Evolutionary conservation across 2,888 invertebrate species (phyloP), one percentile per base, ranked within the genome.

Genomic region (Drosophila atroscutellata): DNA sequence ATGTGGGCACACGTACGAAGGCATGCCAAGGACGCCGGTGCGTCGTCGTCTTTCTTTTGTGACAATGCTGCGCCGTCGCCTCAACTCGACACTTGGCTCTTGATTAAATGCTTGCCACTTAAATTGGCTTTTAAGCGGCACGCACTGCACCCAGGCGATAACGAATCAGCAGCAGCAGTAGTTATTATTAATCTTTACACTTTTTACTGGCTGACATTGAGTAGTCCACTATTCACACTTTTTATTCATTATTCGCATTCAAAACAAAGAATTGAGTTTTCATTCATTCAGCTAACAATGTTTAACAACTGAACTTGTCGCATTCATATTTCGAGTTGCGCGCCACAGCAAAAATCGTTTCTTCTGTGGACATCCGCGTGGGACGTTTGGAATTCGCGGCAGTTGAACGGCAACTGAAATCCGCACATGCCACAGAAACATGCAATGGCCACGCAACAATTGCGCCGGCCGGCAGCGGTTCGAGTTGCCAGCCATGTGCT

Each of bases 91-190:
- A 61, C 49, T 58, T 34, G 28, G 51, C 72, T 58, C 66, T 87
- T 89, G 89, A 84, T 86, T 86, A 81, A 84, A 86, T 74, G 87
- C 79, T 72, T 72, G 83, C 83, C 89, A 89, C 86, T 83, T 89
- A 72, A 74, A 81, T 86, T 81, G 78, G 78, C 86, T 71, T 73
- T 86, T 75, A 81, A 81, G 67, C 70, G 63, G 66, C 69, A 63
- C 74, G 62, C 68, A 65, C 68, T 69, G 68, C 76, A 73, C 24
- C 47, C 37, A 36, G 61, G 52, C 62, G 71, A 81, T 81, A 81
- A 71, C 74, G 73, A 81, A 64, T 77, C 76, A 52, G 39, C 52
- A 55, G 26, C 26, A 37, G 18, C 34, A 47, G 32, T 36, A 24
- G 30, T 65, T 65, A 32, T 36, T 39, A 26, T 37, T 28, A 55